These are phyloP conservation scores for Lasioglossum leucozonium DNA, from an alignment of 2,888 invertebrate species.

Conservation along the genomic window DNA sequence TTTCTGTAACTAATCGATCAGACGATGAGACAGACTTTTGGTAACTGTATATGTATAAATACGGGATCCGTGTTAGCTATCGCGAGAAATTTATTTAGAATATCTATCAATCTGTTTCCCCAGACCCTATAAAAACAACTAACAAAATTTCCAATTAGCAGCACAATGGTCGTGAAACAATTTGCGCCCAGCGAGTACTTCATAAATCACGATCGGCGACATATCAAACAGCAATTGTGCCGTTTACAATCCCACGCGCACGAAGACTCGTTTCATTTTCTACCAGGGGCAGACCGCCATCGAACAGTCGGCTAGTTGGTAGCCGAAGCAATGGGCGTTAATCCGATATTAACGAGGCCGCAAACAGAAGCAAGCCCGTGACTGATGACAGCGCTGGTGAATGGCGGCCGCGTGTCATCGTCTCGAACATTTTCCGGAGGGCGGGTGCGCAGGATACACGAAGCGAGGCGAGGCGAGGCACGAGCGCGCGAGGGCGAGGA, in stretches of 20 bases:
- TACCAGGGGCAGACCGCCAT: not conserved
- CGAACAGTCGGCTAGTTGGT: slow-evolving; percentile 19
- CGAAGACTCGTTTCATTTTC: not conserved
- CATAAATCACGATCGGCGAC: not conserved
- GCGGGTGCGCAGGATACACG: slow-evolving; percentile 5
- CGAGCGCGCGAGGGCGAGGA: slow-evolving; percentile 27
- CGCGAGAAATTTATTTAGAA: not conserved
- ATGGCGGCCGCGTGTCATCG: slow-evolving; percentile 53
- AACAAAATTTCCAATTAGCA: not conserved
- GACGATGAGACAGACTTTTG: no score
- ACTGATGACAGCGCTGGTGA: slow-evolving; percentile 53
- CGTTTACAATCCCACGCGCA: not conserved
- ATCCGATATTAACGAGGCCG: slow-evolving; percentile 71
- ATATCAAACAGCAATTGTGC: not conserved
- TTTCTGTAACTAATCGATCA: no score
- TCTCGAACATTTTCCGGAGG: slow-evolving; percentile 45
- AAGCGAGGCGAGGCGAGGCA: slow-evolving; percentile 33
- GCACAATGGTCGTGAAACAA: not conserved
- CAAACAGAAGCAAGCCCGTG: slow-evolving; percentile 48
- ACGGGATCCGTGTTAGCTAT: not conserved
- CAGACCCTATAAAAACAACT: not conserved
- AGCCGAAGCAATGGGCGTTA: slow-evolving; percentile 64
- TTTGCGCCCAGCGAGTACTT: not conserved
- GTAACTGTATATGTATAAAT: no score
- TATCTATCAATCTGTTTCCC: no score